These are phyloP conservation scores for Diogma glabrata DNA, from an alignment of 2,888 invertebrate genomes.

Conservation along the genomic window DNA sequence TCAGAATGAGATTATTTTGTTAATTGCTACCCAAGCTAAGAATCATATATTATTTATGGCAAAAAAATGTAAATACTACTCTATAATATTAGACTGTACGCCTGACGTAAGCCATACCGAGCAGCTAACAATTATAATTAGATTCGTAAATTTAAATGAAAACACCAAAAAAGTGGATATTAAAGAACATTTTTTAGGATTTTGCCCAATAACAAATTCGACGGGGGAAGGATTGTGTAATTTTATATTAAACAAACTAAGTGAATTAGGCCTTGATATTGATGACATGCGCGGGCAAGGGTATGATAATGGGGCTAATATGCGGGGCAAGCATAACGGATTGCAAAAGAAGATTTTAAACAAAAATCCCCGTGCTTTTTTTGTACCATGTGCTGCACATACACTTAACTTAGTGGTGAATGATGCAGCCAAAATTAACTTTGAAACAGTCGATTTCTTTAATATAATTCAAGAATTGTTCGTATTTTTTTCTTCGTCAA, in stretches of 20 bases:
- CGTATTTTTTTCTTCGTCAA: constrained; percentile 22
- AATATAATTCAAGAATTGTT: background rate
- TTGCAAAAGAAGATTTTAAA: constrained; percentile 22
- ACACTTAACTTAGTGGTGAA: constrained; percentile 17
- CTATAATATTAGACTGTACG: too few relatives aligned
- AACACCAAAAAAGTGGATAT: background rate
- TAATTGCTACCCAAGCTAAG: too few relatives aligned
- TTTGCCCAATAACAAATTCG: background rate
- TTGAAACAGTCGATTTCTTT: constrained; percentile 17
- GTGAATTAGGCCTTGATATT: background rate
- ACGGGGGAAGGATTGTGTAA: constrained; percentile 12
- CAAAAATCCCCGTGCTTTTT: constrained; percentile 22
- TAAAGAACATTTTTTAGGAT: background rate
- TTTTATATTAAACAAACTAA: constrained; percentile 14
- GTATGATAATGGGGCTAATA: constrained; percentile 25
- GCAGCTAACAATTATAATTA: background rate
- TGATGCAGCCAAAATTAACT: background rate
- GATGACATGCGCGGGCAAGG: constrained; percentile 20
- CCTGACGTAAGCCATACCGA: constrained; percentile 1
- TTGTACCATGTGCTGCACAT: background rate
- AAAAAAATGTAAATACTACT: too few relatives aligned
- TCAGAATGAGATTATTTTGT: too few relatives aligned
- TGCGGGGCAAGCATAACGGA: constrained; percentile 22
- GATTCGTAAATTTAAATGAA: background rate
- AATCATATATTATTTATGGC: too few relatives aligned